Evolutionary conservation across 2,888 invertebrate genomes (phyloP).

Genomic region (Himalopsyche tibetana): DNA sequence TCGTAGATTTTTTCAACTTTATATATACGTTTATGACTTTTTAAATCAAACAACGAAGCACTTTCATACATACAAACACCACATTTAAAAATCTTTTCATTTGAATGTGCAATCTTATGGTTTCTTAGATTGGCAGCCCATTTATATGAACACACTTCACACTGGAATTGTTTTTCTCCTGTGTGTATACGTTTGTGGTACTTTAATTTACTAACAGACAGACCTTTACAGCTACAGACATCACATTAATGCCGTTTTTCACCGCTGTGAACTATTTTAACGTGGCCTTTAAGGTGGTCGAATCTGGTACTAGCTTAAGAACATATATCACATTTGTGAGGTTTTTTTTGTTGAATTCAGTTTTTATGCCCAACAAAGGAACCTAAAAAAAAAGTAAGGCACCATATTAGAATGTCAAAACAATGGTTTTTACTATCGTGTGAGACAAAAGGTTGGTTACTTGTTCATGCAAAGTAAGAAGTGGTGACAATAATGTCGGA

Average conservation of each 20-base stretch:
- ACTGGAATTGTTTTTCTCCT: neutral
- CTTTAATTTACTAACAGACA: neutral
- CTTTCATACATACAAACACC: neutral
- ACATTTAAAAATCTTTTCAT: neutral
- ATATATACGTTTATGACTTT: neutral
- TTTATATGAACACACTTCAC: neutral
- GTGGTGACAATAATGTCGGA: no score
- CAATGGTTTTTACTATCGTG: no score
- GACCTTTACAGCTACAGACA: neutral
- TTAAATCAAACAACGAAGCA: neutral
- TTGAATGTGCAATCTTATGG: neutral
- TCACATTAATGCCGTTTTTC: neutral
- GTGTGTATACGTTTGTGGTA: neutral
- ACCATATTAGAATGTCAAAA: no score
- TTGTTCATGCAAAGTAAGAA: no score
- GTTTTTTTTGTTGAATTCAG: no score
- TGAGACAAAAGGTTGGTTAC: no score
- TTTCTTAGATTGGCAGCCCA: neutral
- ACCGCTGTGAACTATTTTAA: no score
- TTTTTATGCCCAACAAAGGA: no score
- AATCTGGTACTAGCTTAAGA: no score
- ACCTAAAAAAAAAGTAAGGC: no score
- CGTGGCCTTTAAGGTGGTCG: no score
- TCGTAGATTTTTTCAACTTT: neutral
- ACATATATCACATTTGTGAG: no score